Base-by-base conservation (phyloP, 2,113 vertebrate genomes). In the Triplophysa tibetana region DNA sequence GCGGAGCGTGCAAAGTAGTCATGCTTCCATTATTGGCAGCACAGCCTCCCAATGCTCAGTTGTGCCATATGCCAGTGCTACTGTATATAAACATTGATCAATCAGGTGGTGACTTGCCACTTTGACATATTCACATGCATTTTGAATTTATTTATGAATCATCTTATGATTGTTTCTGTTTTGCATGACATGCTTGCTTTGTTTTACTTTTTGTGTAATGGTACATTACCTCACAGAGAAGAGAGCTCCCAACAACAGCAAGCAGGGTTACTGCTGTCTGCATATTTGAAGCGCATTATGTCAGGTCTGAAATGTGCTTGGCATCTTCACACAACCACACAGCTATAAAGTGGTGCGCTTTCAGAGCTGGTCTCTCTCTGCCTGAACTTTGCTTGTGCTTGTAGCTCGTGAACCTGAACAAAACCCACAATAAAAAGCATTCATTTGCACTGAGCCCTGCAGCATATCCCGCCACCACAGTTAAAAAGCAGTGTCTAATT, bases 1-100 rank as follows among this genome's bases (percentile, higher is more conserved):
- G 70, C 75, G 63, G 61, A 81, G 41, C 66, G 2, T 79, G 66
- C n/a, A 76, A 43, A 73, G 60, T 72, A 77, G 66, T 77, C 61
- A 72, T 33, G 5, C 52, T 65, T 68, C 43, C 52, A 43, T 72
- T 73, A 61, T 72, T 48, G 75, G 54, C 64, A 10, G n/a, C 65
- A 64, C 54, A 17, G 23, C 61, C 62, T 79, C 54, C 41, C 52
- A 61, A 26, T 56, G 54, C 78, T 70, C 26, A n/a, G 17, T n/a
- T 26, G 12, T 7, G 16, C 13, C 16, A 83, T 75, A 58, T 24
- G 41, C 17, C 12, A 43, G 9, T 45, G 7, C 2, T 48, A 1
- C 58, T 43, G 58, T 56, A 61, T 29, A 41, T 41, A 19, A 13
- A 8, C 23, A 38, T 38, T 38, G 33, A 38, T 19, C n/a, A 38